Percentiles rank a stretch among this genome's conserved stretches.
Conservation (phyloP, 2,888 invertebrate genomes). For the Leucophora obtusa region DNA sequence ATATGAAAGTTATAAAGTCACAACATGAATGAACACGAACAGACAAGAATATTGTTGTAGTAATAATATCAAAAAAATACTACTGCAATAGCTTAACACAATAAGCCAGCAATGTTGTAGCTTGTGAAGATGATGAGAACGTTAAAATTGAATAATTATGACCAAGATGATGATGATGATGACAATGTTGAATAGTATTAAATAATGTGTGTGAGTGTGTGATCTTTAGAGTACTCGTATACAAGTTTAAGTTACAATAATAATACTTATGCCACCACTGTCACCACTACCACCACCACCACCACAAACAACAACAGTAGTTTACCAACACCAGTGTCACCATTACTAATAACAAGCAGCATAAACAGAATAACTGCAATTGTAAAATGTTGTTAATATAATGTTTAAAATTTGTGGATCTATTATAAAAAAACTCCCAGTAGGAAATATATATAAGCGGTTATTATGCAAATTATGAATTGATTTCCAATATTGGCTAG, state of each 20-base stretch:
- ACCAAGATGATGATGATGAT: conserved; percentile 12
- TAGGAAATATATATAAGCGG: not conserved
- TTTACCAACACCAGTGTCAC: not conserved
- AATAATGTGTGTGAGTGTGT: not conserved
- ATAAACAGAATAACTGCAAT: conserved; percentile 4
- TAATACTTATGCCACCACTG: too few relatives aligned
- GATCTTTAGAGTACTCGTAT: not conserved
- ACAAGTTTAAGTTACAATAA: not conserved
- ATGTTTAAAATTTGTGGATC: not conserved
- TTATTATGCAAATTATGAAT: too few relatives aligned
- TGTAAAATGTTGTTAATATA: conserved; percentile 7
- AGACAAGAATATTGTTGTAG: not conserved
- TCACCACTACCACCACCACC: too few relatives aligned
- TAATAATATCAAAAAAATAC: not conserved
- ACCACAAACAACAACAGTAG: too few relatives aligned
- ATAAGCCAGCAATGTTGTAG: not conserved
- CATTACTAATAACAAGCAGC: conserved; percentile 14
- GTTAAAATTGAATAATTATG: conserved; percentile 11
- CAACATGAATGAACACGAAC: not conserved
- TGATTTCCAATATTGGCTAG: too few relatives aligned
- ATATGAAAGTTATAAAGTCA: not conserved
- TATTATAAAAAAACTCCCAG: not conserved
- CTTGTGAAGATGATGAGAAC: conserved; percentile 3
- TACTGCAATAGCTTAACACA: conserved; percentile 9
- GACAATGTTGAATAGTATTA: not conserved